Conservation (phyloP, 2,888 invertebrate genomes). For the Chelonus formosanus region DNA sequence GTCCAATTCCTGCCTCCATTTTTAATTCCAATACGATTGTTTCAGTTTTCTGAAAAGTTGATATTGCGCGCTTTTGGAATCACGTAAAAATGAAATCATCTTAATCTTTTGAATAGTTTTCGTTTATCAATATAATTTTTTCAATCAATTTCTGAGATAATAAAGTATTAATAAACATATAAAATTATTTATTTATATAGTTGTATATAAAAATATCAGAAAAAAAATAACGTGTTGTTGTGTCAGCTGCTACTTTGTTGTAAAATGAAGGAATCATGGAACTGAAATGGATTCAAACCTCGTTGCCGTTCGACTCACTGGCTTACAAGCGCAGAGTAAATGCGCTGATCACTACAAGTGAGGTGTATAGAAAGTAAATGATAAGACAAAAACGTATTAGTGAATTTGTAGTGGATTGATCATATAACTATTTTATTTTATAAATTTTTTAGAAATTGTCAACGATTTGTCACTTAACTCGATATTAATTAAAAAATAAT, state of each 20-base stretch:
- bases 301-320: constrained; percentile 21
- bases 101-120: no score
- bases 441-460: not conserved
- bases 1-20: not conserved
- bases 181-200: no score
- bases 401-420: not conserved
- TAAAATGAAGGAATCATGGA: constrained; percentile 21
- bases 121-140: no score
- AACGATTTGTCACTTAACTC: no score
- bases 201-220: not conserved
- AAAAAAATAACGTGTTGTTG: not conserved
- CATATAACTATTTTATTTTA: not conserved
- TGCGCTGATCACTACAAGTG: constrained; percentile 24
- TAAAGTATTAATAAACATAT: no score
- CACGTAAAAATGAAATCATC: not conserved
- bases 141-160: no score
- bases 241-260: not conserved
- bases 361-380: constrained; percentile 21
- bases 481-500: no score
- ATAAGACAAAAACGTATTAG: constrained; percentile 11
- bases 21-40: not conserved
- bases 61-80: not conserved
- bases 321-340: constrained; percentile 27
- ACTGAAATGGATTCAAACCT: constrained; percentile 27
- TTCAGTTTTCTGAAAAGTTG: not conserved